A percentile compares a stretch with the other conserved stretches of the same genome.
These are phyloP conservation scores for Acleris emargana DNA, from an alignment of 2,888 invertebrate genomes.

Conservation along the genomic window DNA sequence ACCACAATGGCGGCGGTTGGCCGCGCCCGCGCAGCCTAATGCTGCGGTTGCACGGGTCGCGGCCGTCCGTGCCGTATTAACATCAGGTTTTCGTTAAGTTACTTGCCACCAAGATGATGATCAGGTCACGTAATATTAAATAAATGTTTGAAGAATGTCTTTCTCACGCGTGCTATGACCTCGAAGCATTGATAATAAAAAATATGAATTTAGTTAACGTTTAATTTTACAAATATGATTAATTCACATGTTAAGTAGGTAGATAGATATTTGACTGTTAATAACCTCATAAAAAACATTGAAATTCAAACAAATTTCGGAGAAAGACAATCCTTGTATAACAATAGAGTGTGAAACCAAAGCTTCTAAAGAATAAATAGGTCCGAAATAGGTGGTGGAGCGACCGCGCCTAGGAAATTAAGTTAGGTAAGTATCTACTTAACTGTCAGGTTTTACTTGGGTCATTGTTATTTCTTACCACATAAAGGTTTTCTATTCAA, in stretches of 20 bases:
- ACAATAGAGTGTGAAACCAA: conserved; percentile 48
- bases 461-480: conserved; percentile 9
- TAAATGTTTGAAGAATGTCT: conserved; percentile 39
- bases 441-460: conserved; percentile 41
- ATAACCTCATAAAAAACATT: no score
- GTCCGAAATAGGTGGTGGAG: conserved; percentile 56
- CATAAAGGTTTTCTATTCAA: conserved; percentile 23
- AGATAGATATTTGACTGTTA: not conserved
- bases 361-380: conserved; percentile 43
- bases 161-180: conserved; percentile 24
- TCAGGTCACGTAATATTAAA: conserved; percentile 54
- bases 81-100: conserved; percentile 54
- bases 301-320: no score
- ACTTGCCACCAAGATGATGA: conserved; percentile 51
- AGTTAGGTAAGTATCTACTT: conserved; percentile 37
- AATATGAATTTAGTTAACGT: conserved; percentile 2
- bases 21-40: conserved; percentile 55
- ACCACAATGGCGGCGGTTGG: conserved; percentile 66
- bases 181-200: conserved; percentile 5
- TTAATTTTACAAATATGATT: not conserved
- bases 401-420: conserved; percentile 46
- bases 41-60: conserved; percentile 44
- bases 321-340: conserved; percentile 37
- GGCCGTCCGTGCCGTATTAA: conserved; percentile 50
- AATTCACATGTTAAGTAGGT: not conserved